Conservation (phyloP, 2,113 vertebrate genomes). For the Etheostoma spectabile region DNA sequence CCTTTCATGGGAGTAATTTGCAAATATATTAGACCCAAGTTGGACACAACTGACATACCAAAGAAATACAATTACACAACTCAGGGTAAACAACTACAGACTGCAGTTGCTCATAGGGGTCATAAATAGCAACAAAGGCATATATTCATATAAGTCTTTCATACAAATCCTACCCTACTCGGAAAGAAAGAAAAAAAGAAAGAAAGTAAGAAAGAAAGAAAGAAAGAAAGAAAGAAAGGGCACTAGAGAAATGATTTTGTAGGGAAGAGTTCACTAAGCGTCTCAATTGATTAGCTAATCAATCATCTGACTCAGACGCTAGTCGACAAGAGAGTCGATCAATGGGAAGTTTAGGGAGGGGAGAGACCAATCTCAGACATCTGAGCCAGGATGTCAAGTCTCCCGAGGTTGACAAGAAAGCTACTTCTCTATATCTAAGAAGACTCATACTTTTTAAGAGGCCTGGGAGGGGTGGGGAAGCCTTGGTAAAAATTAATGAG, state of each 20-base stretch:
- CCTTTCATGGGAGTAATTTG: conserved; percentile 16
- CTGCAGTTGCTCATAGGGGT: not conserved
- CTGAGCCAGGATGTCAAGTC: conserved; percentile 57
- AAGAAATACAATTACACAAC: conserved; percentile 14
- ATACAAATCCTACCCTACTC: not conserved
- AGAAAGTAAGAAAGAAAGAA: not conserved
- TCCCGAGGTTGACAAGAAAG: conserved; percentile 49
- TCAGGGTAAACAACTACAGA: not conserved
- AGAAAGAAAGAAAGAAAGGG: conserved; percentile 5
- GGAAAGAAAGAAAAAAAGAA: not conserved
- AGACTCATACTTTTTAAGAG: conserved; percentile 45
- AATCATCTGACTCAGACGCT: conserved; percentile 71
- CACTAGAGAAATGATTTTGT: conserved; percentile 15
- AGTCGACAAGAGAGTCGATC: conserved; percentile 57
- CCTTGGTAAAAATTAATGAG: conserved; percentile 53
- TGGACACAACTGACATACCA: not conserved
- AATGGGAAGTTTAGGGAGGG: conserved; percentile 61
- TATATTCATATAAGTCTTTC: not conserved
- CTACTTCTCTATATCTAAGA: conserved; percentile 37
- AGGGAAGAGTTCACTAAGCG: conserved; percentile 34
- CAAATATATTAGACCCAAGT: conserved; percentile 14
- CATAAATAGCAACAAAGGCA: not conserved
- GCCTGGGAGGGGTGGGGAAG: conserved; percentile 11
- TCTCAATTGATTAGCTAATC: conserved; percentile 72
- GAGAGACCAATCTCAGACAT: conserved; percentile 59